Conservation (phyloP, 2,113 vertebrate species). For the Cygnus buccinator region DNA sequence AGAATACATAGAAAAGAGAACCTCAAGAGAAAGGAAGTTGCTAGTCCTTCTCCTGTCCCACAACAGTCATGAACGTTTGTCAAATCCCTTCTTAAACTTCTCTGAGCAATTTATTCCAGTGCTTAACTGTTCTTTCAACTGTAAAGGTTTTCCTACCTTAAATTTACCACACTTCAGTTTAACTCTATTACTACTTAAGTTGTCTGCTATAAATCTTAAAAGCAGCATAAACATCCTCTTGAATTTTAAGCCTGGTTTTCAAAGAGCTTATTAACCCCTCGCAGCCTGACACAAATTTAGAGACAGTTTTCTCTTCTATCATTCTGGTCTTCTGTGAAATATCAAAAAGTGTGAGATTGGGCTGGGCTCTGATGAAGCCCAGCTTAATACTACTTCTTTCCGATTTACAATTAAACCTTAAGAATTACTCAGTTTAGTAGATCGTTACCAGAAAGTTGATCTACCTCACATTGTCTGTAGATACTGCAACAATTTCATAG, state of each 20-base stretch:
- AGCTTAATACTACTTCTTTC: background rate
- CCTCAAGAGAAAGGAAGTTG: background rate
- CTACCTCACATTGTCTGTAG: background rate
- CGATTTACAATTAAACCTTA: background rate
- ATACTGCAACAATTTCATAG: background rate
- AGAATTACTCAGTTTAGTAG: background rate
- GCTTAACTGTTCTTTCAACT: background rate
- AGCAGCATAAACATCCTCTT: background rate
- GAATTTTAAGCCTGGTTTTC: background rate
- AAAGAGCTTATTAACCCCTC: background rate
- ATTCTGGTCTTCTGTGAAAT: background rate
- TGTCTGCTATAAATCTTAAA: slow-evolving; percentile 6
- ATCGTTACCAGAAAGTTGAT: background rate
- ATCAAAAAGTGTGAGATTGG: fast-evolving
- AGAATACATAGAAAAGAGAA: background rate
- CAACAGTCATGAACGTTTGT: background rate
- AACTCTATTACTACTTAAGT: background rate
- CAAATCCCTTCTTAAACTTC: background rate
- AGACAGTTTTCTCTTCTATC: background rate
- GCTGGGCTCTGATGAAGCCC: background rate
- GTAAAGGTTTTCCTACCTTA: background rate
- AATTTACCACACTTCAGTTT: background rate
- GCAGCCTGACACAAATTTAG: background rate
- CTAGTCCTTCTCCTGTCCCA: background rate
- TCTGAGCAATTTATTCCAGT: background rate